Percentiles rank a stretch among this genome's conserved stretches.
These are phyloP conservation scores for Lasioglossum malachurum DNA, from an alignment of 2,888 invertebrate species.

Conservation along the genomic window DNA sequence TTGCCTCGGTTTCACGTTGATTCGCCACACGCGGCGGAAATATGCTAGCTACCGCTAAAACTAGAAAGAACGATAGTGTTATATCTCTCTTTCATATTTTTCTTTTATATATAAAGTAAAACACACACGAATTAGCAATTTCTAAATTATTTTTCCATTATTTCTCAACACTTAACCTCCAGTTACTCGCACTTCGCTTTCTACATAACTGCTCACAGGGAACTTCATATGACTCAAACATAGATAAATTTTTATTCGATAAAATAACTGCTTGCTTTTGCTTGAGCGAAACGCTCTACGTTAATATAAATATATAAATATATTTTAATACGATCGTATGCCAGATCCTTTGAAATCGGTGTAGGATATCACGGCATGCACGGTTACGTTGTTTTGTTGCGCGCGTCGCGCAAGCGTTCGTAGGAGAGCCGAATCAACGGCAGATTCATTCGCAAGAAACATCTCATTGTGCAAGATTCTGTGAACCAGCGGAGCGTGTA, in stretches of 20 bases:
- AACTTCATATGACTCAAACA: no score
- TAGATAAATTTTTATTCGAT: no score
- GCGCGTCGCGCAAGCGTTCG: background rate
- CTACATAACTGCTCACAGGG: no score
- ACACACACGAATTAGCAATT: no score
- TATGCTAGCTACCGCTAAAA: background rate
- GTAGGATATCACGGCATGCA: background rate
- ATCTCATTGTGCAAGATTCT: constrained; percentile 53
- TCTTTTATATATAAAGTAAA: background rate
- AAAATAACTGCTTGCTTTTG: no score
- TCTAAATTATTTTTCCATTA: no score
- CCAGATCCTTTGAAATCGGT: background rate
- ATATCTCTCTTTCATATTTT: background rate
- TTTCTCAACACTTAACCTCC: no score
- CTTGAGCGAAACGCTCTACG: no score
- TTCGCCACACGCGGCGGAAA: background rate
- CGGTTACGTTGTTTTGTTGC: background rate
- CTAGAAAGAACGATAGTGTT: background rate
- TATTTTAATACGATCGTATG: no score
- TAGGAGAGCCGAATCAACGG: background rate
- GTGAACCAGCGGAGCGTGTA: constrained; percentile 42
- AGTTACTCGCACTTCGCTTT: no score
- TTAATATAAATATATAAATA: no score
- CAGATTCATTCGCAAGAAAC: constrained; percentile 18
- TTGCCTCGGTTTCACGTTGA: background rate